A percentile compares a stretch with the other conserved stretches of the same genome.
Conservation (phyloP, 2,113 vertebrate genomes). For the Ammodytes dubius region DNA sequence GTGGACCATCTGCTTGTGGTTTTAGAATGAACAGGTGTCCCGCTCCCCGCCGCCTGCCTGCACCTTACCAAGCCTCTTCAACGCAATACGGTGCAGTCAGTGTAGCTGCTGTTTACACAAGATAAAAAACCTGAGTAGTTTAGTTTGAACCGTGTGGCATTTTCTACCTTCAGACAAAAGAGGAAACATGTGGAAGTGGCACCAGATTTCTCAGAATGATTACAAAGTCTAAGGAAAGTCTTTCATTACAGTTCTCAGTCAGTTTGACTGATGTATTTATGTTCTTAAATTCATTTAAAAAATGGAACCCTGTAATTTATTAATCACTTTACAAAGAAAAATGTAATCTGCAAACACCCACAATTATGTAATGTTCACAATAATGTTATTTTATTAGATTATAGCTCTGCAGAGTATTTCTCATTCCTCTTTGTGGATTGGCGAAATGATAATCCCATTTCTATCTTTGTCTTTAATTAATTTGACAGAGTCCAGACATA, state of each 20-base stretch:
- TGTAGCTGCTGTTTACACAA: constrained; percentile 43
- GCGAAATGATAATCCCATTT: not conserved
- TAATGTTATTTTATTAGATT: not conserved
- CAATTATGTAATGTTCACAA: too few species aligned
- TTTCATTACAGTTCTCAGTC: constrained; percentile 14
- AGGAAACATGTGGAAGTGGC: constrained; percentile 38
- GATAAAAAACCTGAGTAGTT: constrained; percentile 26
- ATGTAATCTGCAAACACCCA: too few species aligned
- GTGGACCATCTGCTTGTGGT: constrained; percentile 80
- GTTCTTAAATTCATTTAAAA: not conserved
- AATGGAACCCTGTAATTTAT: not conserved
- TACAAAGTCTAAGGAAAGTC: constrained; percentile 12
- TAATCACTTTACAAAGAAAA: not conserved
- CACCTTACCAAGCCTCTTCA: constrained; percentile 39
- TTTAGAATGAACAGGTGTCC: constrained; percentile 79
- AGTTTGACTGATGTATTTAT: not conserved
- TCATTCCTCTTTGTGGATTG: not conserved
- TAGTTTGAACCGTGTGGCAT: constrained; percentile 42
- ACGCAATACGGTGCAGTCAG: not conserved
- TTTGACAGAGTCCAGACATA: not conserved
- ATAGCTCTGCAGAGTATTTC: not conserved
- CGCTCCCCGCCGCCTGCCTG: constrained; percentile 39
- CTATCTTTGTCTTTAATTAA: not conserved
- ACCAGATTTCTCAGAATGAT: constrained; percentile 21
- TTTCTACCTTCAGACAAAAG: constrained; percentile 35